Conservation (phyloP, 2,113 vertebrate species). For the Proteles cristata region DNA sequence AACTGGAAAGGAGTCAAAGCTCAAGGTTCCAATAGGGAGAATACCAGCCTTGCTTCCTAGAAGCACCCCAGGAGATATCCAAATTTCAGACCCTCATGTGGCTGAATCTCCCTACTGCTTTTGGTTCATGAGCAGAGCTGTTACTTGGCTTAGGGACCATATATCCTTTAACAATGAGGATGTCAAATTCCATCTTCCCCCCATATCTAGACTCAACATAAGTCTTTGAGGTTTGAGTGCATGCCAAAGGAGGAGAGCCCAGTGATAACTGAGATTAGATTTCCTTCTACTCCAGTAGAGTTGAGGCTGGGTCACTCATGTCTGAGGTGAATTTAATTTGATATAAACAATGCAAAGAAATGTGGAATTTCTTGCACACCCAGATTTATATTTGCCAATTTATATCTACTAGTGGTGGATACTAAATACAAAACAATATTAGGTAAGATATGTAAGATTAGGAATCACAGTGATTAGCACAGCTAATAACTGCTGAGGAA, state of each 20-base stretch:
- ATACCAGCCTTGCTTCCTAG: neutral
- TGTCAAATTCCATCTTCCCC: neutral
- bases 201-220: neutral
- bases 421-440: neutral
- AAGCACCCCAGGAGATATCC: neutral
- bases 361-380: neutral
- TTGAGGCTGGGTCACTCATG: neutral
- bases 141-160: neutral
- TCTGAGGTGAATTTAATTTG: constrained; percentile 14
- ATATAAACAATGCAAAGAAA: constrained; percentile 13
- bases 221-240: neutral
- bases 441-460: neutral
- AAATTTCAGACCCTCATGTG: neutral
- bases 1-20: neutral
- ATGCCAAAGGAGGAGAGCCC: neutral
- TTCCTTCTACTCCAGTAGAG: constrained; percentile 12
- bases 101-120: neutral
- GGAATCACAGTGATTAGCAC: neutral
- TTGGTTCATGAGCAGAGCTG: neutral
- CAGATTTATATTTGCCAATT: constrained; percentile 24
- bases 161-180: neutral
- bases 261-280: neutral
- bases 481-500: neutral
- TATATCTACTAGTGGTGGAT: neutral
- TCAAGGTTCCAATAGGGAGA: neutral